Conservation (phyloP, 2,888 invertebrate genomes). For the Limnephilus rhombicus region DNA sequence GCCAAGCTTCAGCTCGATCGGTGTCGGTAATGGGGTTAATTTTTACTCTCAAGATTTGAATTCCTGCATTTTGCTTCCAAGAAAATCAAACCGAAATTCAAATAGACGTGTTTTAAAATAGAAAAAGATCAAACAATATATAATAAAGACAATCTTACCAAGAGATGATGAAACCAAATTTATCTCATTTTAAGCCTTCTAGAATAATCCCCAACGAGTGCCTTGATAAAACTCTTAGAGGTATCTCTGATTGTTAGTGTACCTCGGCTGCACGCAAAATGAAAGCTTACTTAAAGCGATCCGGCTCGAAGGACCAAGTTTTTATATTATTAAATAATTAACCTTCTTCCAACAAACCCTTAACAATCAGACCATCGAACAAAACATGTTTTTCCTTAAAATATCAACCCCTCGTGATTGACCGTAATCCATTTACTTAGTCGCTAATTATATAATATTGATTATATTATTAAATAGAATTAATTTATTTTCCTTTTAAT, state of each 20-base stretch:
- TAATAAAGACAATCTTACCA: no score
- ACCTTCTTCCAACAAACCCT: neutral
- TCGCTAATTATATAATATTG: neutral
- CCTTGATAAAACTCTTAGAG: neutral
- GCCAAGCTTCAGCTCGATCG: no score
- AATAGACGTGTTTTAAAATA: no score
- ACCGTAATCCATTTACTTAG: neutral
- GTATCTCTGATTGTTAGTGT: neutral
- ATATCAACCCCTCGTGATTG: neutral
- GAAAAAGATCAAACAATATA: no score
- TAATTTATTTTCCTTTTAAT: neutral
- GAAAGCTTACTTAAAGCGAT: neutral
- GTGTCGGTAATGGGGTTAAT: no score
- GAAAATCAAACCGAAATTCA: no score
- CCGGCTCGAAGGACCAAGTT: neutral
- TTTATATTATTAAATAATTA: neutral
- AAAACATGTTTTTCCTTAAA: neutral
- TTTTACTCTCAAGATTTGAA: no score
- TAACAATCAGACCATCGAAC: neutral
- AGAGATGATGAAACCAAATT: neutral
- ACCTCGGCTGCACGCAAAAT: neutral
- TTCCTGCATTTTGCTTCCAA: no score
- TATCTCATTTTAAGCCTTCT: neutral
- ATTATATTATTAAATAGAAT: neutral
- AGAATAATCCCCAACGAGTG: neutral